Conservation (phyloP, 2,797 vertebrate species). For the Sibirionetta formosa region DNA sequence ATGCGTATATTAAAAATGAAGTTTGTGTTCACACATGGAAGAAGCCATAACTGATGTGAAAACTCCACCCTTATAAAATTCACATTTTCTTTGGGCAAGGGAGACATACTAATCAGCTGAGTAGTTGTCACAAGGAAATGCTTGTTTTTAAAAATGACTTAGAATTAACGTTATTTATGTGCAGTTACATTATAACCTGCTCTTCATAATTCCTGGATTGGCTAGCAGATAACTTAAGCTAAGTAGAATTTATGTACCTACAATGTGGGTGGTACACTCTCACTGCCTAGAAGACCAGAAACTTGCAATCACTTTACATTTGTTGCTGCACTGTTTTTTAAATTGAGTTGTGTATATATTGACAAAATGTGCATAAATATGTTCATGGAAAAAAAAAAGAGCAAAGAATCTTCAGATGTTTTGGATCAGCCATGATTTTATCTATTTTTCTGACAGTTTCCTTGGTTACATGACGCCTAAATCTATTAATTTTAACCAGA, state of each 20-base stretch:
- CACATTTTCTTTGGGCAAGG: neutral
- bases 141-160: neutral
- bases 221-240: neutral
- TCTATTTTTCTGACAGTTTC: neutral
- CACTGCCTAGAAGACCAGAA: neutral
- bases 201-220: neutral
- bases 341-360: neutral
- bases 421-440: neutral
- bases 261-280: too few relatives aligned
- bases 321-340: neutral
- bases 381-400: neutral
- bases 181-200: neutral
- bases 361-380: neutral
- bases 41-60: neutral
- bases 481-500: neutral
- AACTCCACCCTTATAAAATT: neutral
- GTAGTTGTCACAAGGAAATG: neutral
- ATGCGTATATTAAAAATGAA: neutral
- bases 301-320: neutral
- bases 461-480: neutral
- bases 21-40: accelerated
- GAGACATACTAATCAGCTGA: neutral
- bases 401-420: neutral
- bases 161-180: too few relatives aligned
- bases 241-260: neutral